Percentiles rank a stretch among this genome's conserved stretches.
These are phyloP conservation scores for Chloebia gouldiae DNA, from an alignment of 2,113 vertebrate species.

Conservation along the genomic window DNA sequence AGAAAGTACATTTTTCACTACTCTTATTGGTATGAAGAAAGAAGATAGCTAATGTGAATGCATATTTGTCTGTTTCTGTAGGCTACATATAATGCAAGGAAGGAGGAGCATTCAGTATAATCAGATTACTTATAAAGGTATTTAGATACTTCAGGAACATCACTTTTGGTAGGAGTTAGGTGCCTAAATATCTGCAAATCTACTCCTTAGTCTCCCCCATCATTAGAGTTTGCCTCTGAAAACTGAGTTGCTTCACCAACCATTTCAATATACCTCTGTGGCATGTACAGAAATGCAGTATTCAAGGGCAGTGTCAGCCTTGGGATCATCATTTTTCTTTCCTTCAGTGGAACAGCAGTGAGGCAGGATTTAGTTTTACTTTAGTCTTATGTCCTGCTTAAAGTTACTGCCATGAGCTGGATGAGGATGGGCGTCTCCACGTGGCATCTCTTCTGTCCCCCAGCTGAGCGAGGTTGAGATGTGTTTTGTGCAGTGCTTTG, in stretches of 20 bases:
- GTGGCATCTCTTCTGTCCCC: not conserved
- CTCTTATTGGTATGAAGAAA: not conserved
- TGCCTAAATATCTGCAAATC: not conserved
- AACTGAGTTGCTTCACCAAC: not conserved
- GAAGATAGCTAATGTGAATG: not conserved
- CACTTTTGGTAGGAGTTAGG: not conserved
- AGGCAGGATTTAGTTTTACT: not conserved
- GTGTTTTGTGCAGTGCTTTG: not conserved
- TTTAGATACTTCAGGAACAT: not conserved
- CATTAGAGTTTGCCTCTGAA: not conserved
- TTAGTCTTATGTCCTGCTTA: not conserved
- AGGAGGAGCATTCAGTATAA: not conserved
- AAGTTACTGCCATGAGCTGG: not conserved
- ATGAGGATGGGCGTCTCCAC: not conserved
- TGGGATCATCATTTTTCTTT: not conserved
- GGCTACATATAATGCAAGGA: not conserved
- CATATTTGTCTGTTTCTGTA: not conserved
- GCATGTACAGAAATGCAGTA: not conserved
- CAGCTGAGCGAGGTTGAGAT: accelerated
- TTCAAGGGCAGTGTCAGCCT: not conserved
- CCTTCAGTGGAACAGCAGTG: not conserved
- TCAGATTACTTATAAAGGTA: not conserved
- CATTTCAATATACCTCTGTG: not conserved
- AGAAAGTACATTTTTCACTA: not conserved
- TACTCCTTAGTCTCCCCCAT: not conserved